Evolutionary conservation across 2,888 invertebrate species (phyloP).

Genomic region (Liodrosophila aerea): DNA sequence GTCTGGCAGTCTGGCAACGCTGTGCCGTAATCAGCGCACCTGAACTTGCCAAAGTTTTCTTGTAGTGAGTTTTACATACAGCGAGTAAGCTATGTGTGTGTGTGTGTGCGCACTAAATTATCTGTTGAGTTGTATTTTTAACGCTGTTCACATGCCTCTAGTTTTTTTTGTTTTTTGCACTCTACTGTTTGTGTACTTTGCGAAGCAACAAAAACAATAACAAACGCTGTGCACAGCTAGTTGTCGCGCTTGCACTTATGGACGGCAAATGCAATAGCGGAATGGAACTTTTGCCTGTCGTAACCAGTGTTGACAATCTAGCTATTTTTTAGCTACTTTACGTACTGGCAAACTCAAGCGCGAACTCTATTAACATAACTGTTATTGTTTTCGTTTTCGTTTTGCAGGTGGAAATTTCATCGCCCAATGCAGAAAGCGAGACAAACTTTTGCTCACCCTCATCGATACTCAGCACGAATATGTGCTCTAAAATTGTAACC

Average conservation of each 20-base stretch:
- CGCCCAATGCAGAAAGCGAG: slow-evolving; percentile 82
- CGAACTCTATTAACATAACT: slow-evolving; percentile 2
- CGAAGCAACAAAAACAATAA: slow-evolving; percentile 20
- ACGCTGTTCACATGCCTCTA: slow-evolving; percentile 39
- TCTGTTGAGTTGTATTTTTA: slow-evolving; percentile 60
- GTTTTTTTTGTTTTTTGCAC: slow-evolving; percentile 63
- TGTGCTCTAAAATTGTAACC: slow-evolving; percentile 82
- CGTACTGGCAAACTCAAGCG: slow-evolving; percentile 1
- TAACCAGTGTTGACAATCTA: slow-evolving; percentile 13
- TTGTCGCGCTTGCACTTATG: slow-evolving; percentile 8
- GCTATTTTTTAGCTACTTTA: neutral
- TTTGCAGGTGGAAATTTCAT: slow-evolving; percentile 82
- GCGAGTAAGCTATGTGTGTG: slow-evolving; percentile 6
- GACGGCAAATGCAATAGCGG: slow-evolving; percentile 15
- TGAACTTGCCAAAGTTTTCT: slow-evolving; percentile 46
- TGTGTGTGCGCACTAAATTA: slow-evolving; percentile 26
- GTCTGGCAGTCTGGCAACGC: slow-evolving; percentile 6
- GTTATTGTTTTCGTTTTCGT: slow-evolving; percentile 6
- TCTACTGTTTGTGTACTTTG: slow-evolving; percentile 56
- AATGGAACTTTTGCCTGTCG: slow-evolving; percentile 1
- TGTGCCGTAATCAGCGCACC: slow-evolving; percentile 6
- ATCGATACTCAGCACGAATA: slow-evolving; percentile 82
- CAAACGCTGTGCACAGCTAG: slow-evolving; percentile 7
- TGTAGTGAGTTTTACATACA: no score
- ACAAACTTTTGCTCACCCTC: slow-evolving; percentile 82